Evolutionary conservation across 1,140 invertebrate species (phyloP), one percentile per base, ranked within the genome.

Genomic region (Hypothenemus hampei): DNA sequence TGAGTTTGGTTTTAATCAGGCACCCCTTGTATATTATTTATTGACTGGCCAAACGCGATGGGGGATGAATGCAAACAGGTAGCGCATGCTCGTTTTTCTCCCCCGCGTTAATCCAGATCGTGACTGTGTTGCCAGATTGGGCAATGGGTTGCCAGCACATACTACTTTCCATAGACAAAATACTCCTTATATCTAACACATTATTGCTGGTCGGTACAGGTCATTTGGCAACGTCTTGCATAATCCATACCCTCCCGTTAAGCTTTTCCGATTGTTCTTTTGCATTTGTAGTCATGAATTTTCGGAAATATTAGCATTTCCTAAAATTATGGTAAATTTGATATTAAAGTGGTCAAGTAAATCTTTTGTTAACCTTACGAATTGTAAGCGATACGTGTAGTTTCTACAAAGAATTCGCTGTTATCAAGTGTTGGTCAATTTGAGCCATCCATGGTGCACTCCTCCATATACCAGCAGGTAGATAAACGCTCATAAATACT

Each of bases 1-100:
- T n/a, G n/a, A n/a, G n/a, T n/a, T n/a, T n/a, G n/a, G n/a, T n/a
- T n/a, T n/a, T n/a, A n/a, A 37, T 37, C 35, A 37, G 7, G 18
- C 40, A 4, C 20, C 40, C 36, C 36, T 31, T 13, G 26, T 31
- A 29, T 45, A 7, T 35, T 35, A 8, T 40, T 52, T 52, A 52
- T 52, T 13, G 49, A 52, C 49, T 43, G 18, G 2, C n/a, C 19
- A 26, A 33, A 39, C 11, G 24, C 7, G 31, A 6, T 13, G 35
- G 37, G 49, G 5, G 37, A 29, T 15, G 39, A 43, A 56, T n/a
- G 45, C 44, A 56, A 62, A 63, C 61, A 65, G 61, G 59, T 65
- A 57, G 43, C 63, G 59, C 63, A 53, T 60, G 60, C 63, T 52
- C 60, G 20, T 48, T 11, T 31, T n/a, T 36, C 18, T 18, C 3